Conservation (phyloP, 2,888 invertebrate species). For the Meloe dianella region DNA sequence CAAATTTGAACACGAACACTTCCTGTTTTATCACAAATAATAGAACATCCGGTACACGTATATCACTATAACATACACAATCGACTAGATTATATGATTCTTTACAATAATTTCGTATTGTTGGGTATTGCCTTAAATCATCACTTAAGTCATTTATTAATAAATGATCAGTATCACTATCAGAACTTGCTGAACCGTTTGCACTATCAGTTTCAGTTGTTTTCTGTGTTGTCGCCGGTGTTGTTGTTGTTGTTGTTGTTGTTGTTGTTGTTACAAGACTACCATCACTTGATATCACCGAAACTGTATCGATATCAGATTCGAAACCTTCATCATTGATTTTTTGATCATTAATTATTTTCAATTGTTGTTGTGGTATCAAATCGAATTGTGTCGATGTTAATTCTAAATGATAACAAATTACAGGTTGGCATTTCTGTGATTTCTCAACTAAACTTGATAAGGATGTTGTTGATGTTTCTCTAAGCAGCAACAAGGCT, state of each 20-base stretch:
- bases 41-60: conserved; percentile 55
- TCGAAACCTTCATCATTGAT: conserved; percentile 60
- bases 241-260: conserved; percentile 36
- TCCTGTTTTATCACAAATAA: conserved; percentile 57
- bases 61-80: conserved; percentile 58
- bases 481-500: conserved; percentile 54
- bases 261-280: conserved; percentile 45
- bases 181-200: conserved; percentile 57
- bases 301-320: conserved; percentile 59
- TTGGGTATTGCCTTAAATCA: no score
- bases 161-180: conserved; percentile 51
- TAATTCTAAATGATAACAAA: conserved; percentile 53
- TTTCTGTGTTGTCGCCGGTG: conserved; percentile 41
- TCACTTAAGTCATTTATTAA: background rate
- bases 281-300: conserved; percentile 57
- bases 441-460: conserved; percentile 55
- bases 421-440: conserved; percentile 45
- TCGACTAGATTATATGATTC: conserved; percentile 57
- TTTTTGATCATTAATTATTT: conserved; percentile 33
- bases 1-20: conserved; percentile 56
- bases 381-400: conserved; percentile 51
- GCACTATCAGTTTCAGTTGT: conserved; percentile 57
- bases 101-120: conserved; percentile 23
- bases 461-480: conserved; percentile 49
- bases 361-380: conserved; percentile 32